Percentiles rank a stretch among this genome's conserved stretches.
These are phyloP conservation scores for Neopelma chrysocephalum DNA, from an alignment of 2,797 vertebrate genomes.

Conservation along the genomic window DNA sequence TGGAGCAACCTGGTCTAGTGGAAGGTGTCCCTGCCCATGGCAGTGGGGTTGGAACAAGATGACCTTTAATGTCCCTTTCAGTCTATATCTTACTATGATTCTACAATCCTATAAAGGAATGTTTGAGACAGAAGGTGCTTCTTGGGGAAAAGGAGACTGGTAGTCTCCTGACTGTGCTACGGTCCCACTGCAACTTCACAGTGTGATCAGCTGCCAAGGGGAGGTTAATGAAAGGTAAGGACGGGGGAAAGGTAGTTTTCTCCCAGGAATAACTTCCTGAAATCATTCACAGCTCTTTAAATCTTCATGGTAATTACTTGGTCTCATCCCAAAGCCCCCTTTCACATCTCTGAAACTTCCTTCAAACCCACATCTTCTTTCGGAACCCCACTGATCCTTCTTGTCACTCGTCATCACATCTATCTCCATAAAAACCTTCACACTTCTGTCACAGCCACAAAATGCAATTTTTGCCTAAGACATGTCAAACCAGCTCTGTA, in stretches of 20 bases:
- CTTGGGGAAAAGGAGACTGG: not conserved
- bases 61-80: not conserved
- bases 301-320: not conserved
- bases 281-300: not conserved
- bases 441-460: not conserved
- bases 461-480: not conserved
- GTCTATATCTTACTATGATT: not conserved
- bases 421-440: slow-evolving; percentile 28
- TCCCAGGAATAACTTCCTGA: not conserved
- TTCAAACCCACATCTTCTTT: not conserved
- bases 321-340: not conserved
- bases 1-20: not conserved
- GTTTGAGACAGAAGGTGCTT: not conserved
- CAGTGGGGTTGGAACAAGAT: fast-evolving
- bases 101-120: not conserved
- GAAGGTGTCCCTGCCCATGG: not conserved
- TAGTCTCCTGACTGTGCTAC: too few species aligned
- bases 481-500: not conserved
- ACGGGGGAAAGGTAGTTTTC: not conserved
- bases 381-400: not conserved
- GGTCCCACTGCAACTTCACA: not conserved
- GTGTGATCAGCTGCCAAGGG: not conserved
- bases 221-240: not conserved
- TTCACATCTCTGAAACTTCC: not conserved
- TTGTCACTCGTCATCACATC: not conserved